Conservation (phyloP, 2,888 invertebrate species). For the Dryococelus australis region DNA sequence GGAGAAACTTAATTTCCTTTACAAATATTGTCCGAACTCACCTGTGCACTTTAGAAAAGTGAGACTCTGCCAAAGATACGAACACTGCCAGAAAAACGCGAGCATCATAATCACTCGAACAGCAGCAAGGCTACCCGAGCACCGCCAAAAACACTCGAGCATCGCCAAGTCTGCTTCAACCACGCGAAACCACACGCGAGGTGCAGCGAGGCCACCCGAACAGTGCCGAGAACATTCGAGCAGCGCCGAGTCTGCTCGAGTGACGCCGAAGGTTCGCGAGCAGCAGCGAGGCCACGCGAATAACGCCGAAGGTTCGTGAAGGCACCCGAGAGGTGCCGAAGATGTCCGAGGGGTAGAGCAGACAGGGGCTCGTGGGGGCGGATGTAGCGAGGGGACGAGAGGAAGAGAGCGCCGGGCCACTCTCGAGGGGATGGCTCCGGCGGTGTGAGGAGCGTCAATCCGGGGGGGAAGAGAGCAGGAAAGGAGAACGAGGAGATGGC, state of each 20-base stretch:
- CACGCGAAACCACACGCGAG: no score
- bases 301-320: no score
- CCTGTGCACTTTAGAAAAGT: neutral
- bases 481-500: neutral
- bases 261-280: neutral
- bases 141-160: neutral
- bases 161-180: no score
- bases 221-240: no score
- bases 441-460: neutral
- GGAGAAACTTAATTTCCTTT: neutral
- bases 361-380: neutral
- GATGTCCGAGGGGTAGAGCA: no score
- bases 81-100: neutral
- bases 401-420: no score
- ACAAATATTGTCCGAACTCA: neutral
- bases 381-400: neutral
- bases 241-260: no score
- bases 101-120: neutral
- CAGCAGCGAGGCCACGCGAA: no score
- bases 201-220: no score
- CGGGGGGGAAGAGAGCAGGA: no score
- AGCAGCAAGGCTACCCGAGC: neutral
- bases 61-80: neutral
- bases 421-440: neutral
- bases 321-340: no score